Conservation (phyloP, 2,888 invertebrate species). For the Phyllotreta cruciferae region DNA sequence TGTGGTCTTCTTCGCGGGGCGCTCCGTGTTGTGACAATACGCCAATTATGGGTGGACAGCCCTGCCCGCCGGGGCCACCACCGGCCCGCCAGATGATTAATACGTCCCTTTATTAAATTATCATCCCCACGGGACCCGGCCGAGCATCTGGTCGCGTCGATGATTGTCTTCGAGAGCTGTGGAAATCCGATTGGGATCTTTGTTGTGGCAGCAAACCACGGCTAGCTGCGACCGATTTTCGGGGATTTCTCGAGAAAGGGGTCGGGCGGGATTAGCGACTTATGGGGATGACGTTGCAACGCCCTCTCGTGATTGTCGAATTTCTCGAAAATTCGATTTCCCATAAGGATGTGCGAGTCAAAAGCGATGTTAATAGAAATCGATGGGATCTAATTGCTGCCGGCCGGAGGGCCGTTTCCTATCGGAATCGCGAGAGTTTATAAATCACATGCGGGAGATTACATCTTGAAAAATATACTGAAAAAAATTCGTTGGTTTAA, state of each 20-base stretch:
- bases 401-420: background rate
- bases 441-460: constrained; percentile 5
- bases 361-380: too few species aligned
- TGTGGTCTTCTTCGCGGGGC: constrained; percentile 52
- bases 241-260: background rate
- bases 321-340: background rate
- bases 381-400: too few species aligned
- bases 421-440: constrained; percentile 13
- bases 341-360: too few species aligned
- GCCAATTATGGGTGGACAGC: constrained; percentile 58
- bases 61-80: constrained; percentile 56
- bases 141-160: constrained; percentile 27
- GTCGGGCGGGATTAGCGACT: background rate
- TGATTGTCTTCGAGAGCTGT: constrained; percentile 28
- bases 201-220: constrained; percentile 25
- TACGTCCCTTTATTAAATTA: constrained; percentile 59
- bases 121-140: constrained; percentile 52
- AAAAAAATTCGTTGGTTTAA: constrained; percentile 7
- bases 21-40: constrained; percentile 58
- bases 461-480: background rate
- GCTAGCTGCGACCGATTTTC: constrained; percentile 27
- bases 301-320: background rate
- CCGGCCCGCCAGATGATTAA: constrained; percentile 58
- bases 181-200: constrained; percentile 28
- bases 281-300: background rate